phyloP scores from a whole-genome alignment of 2,888 invertebrate species.

The Drosophila paramelanica region DNA sequence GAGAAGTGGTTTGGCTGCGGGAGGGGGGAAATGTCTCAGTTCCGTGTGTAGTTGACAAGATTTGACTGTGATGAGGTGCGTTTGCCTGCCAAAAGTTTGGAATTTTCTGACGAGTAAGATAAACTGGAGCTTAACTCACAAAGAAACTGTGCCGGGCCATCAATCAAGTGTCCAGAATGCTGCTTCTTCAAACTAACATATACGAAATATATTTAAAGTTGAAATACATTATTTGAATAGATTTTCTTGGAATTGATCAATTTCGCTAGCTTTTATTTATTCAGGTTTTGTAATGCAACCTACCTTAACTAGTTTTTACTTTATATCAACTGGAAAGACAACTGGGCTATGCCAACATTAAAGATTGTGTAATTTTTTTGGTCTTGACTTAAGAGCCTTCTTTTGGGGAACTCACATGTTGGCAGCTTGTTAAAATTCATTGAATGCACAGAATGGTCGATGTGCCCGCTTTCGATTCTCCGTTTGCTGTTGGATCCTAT shows the following conservation, averaged over 20 bases:
- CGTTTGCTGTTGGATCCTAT: conserved; percentile 6
- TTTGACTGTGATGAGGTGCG: conserved; percentile 33
- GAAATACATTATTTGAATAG: not conserved
- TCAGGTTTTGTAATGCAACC: no score
- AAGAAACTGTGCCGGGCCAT: not conserved
- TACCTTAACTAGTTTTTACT: not conserved
- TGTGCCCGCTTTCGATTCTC: not conserved
- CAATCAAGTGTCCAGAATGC: conserved; percentile 20
- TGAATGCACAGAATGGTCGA: conserved; percentile 45
- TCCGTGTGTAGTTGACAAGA: conserved; percentile 36
- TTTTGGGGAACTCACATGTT: conserved; percentile 7
- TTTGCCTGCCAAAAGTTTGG: conserved; percentile 7
- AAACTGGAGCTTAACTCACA: conserved; percentile 5
- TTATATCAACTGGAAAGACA: no score
- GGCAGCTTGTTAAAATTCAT: conserved; percentile 61
- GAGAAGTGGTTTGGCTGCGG: conserved; percentile 2
- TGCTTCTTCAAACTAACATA: not conserved
- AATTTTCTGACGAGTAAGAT: conserved; percentile 4
- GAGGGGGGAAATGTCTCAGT: not conserved
- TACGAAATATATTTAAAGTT: not conserved
- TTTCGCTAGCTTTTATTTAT: not conserved
- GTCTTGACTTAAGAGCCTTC: conserved; percentile 19
- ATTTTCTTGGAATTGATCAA: no score
- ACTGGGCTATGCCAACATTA: not conserved
- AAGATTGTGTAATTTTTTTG: conserved; percentile 6